Evolutionary conservation across 1,140 invertebrate species (phyloP).

Genomic region (Anastatus disparis): DNA sequence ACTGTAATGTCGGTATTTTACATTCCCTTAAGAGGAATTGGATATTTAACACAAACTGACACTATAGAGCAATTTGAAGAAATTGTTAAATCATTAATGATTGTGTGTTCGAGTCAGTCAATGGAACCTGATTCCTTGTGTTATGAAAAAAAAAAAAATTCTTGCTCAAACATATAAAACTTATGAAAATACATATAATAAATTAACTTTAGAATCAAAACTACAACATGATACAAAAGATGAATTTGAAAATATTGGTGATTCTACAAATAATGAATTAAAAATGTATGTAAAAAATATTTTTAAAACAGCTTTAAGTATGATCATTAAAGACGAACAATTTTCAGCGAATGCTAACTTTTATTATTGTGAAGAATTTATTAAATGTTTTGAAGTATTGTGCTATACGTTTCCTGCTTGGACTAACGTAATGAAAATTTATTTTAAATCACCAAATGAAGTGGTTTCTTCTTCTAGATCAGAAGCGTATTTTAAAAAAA

Average conservation of each 20-base stretch:
- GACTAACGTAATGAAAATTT: background rate
- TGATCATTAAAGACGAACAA: too few species aligned
- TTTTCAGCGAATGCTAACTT: background rate
- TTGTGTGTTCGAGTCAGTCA: background rate
- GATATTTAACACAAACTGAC: background rate
- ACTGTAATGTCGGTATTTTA: too few species aligned
- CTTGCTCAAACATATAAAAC: background rate
- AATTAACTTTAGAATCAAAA: background rate
- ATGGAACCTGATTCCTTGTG: background rate
- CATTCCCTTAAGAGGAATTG: too few species aligned
- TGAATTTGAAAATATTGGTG: too few species aligned
- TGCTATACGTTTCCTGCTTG: background rate
- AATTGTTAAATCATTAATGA: background rate
- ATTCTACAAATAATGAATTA: too few species aligned
- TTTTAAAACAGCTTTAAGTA: too few species aligned
- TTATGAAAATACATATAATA: background rate
- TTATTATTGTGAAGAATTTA: background rate
- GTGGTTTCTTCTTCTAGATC: background rate
- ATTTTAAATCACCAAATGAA: background rate
- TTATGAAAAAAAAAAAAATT: background rate
- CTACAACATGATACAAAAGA: background rate
- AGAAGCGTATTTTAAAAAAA: background rate
- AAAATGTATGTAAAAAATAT: background rate
- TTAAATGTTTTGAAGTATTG: background rate
- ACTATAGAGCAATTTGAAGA: background rate